These are phyloP conservation scores for Dicyrtomina minuta DNA, from an alignment of 2,888 invertebrate species.

Conservation along the genomic window DNA sequence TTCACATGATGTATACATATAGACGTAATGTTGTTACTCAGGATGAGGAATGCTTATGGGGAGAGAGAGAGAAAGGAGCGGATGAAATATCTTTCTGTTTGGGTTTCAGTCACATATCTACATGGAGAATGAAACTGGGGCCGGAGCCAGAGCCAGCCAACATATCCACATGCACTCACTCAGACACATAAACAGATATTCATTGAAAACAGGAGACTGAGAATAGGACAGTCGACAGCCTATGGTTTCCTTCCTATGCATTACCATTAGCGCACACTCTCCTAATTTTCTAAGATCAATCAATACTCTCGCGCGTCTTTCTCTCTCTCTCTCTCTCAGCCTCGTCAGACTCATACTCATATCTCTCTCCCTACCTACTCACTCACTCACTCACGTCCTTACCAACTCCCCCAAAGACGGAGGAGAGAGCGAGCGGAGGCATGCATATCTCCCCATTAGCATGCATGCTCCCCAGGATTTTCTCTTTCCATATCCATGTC, in stretches of 20 bases:
- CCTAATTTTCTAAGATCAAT: constrained; percentile 40
- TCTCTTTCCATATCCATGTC: no score
- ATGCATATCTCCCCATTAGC: constrained; percentile 7
- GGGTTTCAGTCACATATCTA: no score
- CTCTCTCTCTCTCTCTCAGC: constrained; percentile 24
- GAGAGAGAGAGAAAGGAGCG: no score
- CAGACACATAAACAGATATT: constrained; percentile 27
- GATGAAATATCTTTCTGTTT: no score
- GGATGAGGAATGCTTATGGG: no score
- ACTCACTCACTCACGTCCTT: background rate
- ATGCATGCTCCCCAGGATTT: constrained; percentile 4
- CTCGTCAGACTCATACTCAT: background rate
- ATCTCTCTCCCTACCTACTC: background rate
- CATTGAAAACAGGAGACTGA: constrained; percentile 13
- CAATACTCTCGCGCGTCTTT: constrained; percentile 33
- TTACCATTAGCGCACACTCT: constrained; percentile 34
- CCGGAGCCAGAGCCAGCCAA: background rate
- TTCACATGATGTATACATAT: no score
- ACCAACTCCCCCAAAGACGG: background rate
- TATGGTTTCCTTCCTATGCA: constrained; percentile 7
- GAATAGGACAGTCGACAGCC: constrained; percentile 18
- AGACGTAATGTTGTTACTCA: no score
- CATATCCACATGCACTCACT: constrained; percentile 5
- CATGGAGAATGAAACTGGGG: no score
- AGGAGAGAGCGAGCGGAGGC: no score